These are phyloP conservation scores for Drosophila yooni DNA, from an alignment of 2,888 invertebrate species.

Conservation along the genomic window DNA sequence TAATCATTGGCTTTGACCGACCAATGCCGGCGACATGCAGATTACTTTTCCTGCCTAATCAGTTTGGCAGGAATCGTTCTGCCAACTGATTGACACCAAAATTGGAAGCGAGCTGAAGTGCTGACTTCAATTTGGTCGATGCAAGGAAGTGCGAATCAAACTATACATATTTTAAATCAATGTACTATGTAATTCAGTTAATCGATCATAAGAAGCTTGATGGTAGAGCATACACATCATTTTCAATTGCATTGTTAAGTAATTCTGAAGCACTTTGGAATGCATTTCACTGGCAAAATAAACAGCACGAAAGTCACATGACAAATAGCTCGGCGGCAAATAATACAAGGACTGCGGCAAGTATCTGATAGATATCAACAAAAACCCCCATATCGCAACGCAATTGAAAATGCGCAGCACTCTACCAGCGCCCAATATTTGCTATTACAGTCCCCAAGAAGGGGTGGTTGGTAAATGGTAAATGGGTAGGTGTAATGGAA, in stretches of 20 bases:
- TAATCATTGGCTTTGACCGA: conserved; percentile 51
- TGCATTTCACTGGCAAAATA: conserved; percentile 53
- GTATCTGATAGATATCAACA: conserved; percentile 50
- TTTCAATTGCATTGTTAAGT: conserved; percentile 54
- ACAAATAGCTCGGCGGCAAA: conserved; percentile 54
- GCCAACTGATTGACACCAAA: conserved; percentile 39
- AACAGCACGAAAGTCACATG: conserved; percentile 55
- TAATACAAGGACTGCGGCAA: conserved; percentile 36
- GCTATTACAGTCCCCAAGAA: conserved; percentile 51
- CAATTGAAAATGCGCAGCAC: conserved; percentile 70
- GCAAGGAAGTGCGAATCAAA: not conserved
- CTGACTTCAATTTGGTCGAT: not conserved
- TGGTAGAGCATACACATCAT: conserved; percentile 31
- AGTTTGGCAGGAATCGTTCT: conserved; percentile 32
- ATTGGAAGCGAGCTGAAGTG: conserved; percentile 19
- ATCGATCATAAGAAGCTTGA: conserved; percentile 46
- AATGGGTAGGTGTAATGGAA: not conserved
- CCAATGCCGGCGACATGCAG: conserved; percentile 21
- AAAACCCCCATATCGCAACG: conserved; percentile 58
- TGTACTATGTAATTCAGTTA: conserved; percentile 18
- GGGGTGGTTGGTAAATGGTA: not conserved
- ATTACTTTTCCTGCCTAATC: conserved; percentile 44
- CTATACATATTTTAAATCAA: not conserved
- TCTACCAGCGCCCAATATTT: conserved; percentile 69
- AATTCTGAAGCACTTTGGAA: conserved; percentile 44